Evolutionary conservation across 64 coral and sea anemone species (phyloP), one percentile per base, ranked within the genome.

Genomic region (Platygyra sinensis): DNA sequence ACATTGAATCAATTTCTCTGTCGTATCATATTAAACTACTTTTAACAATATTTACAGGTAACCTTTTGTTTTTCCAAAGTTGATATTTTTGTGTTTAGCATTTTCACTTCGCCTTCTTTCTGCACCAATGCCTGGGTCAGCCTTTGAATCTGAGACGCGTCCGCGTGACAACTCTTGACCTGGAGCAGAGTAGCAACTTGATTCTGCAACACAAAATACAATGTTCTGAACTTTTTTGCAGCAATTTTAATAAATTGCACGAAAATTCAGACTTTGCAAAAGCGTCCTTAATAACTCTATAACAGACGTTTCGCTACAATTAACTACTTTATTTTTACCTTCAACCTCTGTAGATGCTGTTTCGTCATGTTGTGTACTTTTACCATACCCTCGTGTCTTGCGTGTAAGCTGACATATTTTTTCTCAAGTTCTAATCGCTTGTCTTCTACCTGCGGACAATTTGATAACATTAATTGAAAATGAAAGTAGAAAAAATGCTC

Each of bases 21-120:
- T 46, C 42, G 0, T 46, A 46, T 46, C 3, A 0, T 46, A 6
- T 46, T 5, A 46, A 46, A 46, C 42, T 46, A 46, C 42, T 46
- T 46, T 46, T 46, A 46, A 46, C 6, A 46, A 46, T 6, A 46
- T 46, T 46, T 46, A 46, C 42, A 8, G 6, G 42, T 46, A 46
- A 93, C 83, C 89, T 88, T 85, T n/a, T 97, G 82, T 32, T 90
- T 87, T 30, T 97, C 95, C 28, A 94, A 76, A 62, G 71, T 87
- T 74, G 78, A 87, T 5, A 97, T 52, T 77, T 97, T 97, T 28
- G 78, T 80, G 75, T 82, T 91, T 33, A 97, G 80, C 67, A 94
- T 94, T 87, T 94, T 97, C 19, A 97, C 72, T 74, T 97, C 95
- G n/a, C 86, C 92, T 82, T 93, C 91, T 31, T 93, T 97, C 33